Conservation (phyloP, 2,113 vertebrate species). For the Lepus timidus region DNA sequence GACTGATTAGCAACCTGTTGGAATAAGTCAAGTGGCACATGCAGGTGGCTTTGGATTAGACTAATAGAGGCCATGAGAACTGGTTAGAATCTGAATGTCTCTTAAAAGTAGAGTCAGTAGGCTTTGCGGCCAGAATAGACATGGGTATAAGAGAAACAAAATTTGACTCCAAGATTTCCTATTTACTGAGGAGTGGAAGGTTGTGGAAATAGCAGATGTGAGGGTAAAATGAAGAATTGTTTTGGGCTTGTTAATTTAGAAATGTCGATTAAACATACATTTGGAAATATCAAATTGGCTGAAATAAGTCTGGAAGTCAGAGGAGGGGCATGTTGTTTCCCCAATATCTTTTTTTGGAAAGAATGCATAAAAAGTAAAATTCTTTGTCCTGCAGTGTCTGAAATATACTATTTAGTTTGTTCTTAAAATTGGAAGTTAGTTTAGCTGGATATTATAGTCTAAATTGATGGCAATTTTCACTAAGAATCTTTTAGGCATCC, state of each 20-base stretch:
- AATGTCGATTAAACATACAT: background rate
- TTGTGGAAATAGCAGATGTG: background rate
- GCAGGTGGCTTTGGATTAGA: background rate
- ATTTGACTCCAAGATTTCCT: background rate
- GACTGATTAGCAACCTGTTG: background rate
- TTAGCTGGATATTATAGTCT: background rate
- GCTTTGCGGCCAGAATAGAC: background rate
- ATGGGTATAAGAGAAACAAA: background rate
- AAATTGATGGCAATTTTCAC: background rate
- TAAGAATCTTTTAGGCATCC: background rate
- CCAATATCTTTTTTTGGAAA: constrained; percentile 24
- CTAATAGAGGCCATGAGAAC: background rate
- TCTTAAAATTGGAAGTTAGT: background rate
- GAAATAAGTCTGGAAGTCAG: background rate
- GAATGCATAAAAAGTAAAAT: background rate
- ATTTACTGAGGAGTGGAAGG: background rate
- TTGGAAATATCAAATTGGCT: background rate
- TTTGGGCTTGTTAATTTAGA: background rate
- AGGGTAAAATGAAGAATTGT: background rate
- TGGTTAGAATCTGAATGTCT: background rate
- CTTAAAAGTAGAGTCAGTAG: background rate
- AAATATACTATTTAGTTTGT: background rate
- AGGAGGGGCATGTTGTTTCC: background rate
- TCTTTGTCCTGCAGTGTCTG: background rate
- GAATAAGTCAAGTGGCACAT: background rate